Percentiles rank a stretch among this genome's conserved stretches.
Evolutionary conservation across 2,888 invertebrate genomes (phyloP).

Genomic region (Sicus ferrugineus): DNA sequence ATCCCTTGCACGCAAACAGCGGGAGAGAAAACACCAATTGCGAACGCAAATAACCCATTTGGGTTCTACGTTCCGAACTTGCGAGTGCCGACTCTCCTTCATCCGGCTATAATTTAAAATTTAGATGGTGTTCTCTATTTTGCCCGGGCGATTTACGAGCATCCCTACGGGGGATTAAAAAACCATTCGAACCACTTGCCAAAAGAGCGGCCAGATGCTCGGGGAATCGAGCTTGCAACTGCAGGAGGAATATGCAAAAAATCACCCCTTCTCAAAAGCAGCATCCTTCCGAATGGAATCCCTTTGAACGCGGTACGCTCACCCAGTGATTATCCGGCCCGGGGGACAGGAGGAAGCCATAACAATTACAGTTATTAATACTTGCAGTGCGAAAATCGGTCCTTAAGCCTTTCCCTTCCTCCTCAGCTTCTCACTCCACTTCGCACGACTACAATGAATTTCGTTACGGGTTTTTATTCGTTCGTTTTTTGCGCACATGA

Average conservation of each 20-base stretch:
- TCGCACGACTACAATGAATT: not conserved
- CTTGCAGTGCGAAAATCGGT: constrained; percentile 13
- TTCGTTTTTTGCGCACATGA: not conserved
- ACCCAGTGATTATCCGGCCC: not conserved
- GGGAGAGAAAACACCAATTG: too few relatives aligned
- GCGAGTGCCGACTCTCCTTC: too few relatives aligned
- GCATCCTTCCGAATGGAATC: not conserved
- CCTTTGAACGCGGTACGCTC: not conserved
- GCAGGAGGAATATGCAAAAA: not conserved
- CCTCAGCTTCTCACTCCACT: not conserved
- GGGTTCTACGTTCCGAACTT: too few relatives aligned
- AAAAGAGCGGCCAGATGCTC: constrained; percentile 24
- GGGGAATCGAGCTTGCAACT: not conserved
- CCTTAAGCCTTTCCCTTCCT: not conserved
- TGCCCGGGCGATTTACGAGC: constrained; percentile 21
- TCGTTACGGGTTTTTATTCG: not conserved
- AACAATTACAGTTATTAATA: constrained; percentile 30
- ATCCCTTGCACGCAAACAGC: too few relatives aligned
- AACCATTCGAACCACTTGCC: constrained; percentile 15
- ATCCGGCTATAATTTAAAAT: constrained; percentile 30
- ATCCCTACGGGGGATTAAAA: constrained; percentile 29
- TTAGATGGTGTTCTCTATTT: constrained; percentile 16
- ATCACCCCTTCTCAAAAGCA: not conserved
- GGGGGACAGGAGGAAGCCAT: constrained; percentile 1
- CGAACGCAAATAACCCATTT: too few relatives aligned